Evolutionary conservation across 2,797 vertebrate species (phyloP), one percentile per base, ranked within the genome.

Genomic region (Macropodus opercularis): DNA sequence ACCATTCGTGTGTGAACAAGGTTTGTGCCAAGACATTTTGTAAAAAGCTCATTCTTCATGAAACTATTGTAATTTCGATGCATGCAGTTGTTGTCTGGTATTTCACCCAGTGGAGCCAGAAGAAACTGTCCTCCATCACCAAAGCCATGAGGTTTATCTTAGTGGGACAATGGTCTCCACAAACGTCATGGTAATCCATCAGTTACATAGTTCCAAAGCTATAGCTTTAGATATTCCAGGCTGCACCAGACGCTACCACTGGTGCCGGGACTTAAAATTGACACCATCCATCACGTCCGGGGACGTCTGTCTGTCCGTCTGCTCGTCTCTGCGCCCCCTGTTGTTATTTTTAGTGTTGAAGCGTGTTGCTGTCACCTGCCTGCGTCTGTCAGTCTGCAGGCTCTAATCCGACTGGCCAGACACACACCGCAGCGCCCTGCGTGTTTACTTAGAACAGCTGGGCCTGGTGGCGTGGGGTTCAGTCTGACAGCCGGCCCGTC

Each of bases 351-450:
- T 81, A 77, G 73, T 3, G 40, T 43, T 56, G 52, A 69, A 57
- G 52, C 60, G 17, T 69, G 62, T 87, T 74, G 87, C 41, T 67
- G 66, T 83, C 89, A 90, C 87, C 89, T 92, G 90, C 66, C 72
- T 18, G 46, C 24, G 52, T 75, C 75, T 39, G 66, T 89, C 84
- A 75, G 66, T 69, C 54, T 59, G 63, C 5, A 31, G 58, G 63
- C 14, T 59, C 27, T 54, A 66, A 71, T 64, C 63, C 29, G 44
- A 18, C 59, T 18, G 46, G 50, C 27, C 69, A 56, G 63, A 74
- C 72, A 1, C 51, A 35, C 34, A 14, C 51, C 8, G 2, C 74
- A 58, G n/a, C 77, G 74, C 70, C 34, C 69, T 23, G 69, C 76
- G 44, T 68, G 67, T 80, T 71, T 60, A 61, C 67, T 27, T 27